Base-by-base conservation (phyloP, 2,797 vertebrate species). In the Ceryle rudis region DNA sequence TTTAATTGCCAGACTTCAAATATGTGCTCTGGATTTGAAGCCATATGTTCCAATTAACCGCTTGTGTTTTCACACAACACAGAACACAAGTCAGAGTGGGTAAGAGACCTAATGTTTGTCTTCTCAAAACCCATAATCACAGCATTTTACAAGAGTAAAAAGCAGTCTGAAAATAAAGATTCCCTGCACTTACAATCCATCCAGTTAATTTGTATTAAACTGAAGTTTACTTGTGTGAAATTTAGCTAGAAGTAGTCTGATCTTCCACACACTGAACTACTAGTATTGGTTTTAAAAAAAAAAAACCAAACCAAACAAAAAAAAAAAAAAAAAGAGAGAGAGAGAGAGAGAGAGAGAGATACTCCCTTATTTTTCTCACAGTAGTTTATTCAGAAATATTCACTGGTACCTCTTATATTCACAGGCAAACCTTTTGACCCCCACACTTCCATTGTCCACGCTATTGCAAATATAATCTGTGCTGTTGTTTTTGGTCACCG, bases 401-500 rank as follows among this genome's bases (percentile, higher is more conserved):
- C 42, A 83, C 35, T 22, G 25, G 15, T 21, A 49, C 11, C 26
- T 73, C 18, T 44, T 91, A 3, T 57, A 18, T 71, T 73, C 64
- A 54, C 95, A 97, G 97, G 95, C 10, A 81, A 77, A 54, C 67
- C 95, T 57, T 97, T 97, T 0, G 31, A 97, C 42, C 97, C 97
- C 7, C 91, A 47, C 58, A 80, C 44, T 11, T 47, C 5, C 42
- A 61, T 93, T 0, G 75, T 91, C 88, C 69, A 1, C 9, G 77
- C 96, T 41, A 61, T 86, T 0, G 89, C 95, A 42, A 97, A 97
- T 26, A 91, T 97, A 18, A 98, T 89, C 15, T 96, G 83, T 51
- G 55, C 66, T 51, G 94, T 97, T 11, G 75, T 96, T 78, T 97
- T 98, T 0, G 93, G 97, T 28, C 88, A 81, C 65, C 73, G 61